Base-by-base conservation (phyloP, 1,140 invertebrate species). In the Chymomyza costata region DNA sequence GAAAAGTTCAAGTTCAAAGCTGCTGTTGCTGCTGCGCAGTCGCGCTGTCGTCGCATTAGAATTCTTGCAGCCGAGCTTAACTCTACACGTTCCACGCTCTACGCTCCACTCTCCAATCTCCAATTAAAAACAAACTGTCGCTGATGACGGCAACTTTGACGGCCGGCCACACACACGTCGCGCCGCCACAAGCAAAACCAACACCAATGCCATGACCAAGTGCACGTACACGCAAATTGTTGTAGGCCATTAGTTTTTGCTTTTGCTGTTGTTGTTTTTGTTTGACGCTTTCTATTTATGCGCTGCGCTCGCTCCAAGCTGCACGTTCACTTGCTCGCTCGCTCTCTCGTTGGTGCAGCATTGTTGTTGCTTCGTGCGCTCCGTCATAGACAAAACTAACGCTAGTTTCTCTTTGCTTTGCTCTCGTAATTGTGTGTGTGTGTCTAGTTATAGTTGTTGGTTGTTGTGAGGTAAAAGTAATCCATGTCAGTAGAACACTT, bases 401-500 rank as follows among this genome's bases (percentile, higher is more conserved):
- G 46, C 43, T 76, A 70, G 63, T 76, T 78, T 76, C 64, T 68
- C 52, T 68, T 51, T 45, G 37, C 18, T n/a, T n/a, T 30, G 7
- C 16, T 18, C 8, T 47, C 35, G 28, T 43, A 28, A 10, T n/a
- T 34, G 17, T 16, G 10, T 28, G 25, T 28, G 25, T 28, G 25
- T 10, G 25, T 28, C 32, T 43, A 49, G 52, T 28, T 52, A 39
- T 40, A 44, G 51, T 61, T 53, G 66, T 48, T 37, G 35, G 59
- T 55, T 54, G 66, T 49, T 61, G 59, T 48, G 48, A 51, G 32
- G 56, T 55, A 68, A 63, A 83, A 83, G 59, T 82, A 84, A 84
- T 84, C 76, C 65, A 71, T 84, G 82, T 84, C 82, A 84, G 82
- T 84, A 71, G 82, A 84, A 67, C 82, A 84, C 82, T 84, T 80